phyloP scores from a whole-genome alignment of 2,113 vertebrate species.

The Apodemus sylvaticus region DNA sequence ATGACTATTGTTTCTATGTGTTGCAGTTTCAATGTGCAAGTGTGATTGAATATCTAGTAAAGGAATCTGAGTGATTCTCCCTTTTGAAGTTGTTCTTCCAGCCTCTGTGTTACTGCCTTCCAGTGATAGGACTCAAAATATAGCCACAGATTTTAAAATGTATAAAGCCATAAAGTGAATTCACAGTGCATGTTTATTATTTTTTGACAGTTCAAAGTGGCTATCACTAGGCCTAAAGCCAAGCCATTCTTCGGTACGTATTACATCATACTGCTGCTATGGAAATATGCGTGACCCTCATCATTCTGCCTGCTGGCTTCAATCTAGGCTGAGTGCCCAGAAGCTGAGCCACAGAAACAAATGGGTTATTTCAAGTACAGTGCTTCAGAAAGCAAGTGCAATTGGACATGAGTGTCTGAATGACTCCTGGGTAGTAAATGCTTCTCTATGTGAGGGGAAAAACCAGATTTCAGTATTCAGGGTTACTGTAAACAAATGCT shows the following conservation, averaged over 20 bases:
- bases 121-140: neutral
- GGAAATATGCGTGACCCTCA: neutral
- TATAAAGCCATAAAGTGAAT: neutral
- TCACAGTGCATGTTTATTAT: neutral
- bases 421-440: constrained; percentile 25
- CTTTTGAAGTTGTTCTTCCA: neutral
- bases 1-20: neutral
- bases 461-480: neutral
- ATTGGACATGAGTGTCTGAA: neutral
- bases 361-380: neutral
- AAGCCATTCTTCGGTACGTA: neutral
- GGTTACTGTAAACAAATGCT: constrained; percentile 18
- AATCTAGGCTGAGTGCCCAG: constrained; percentile 1
- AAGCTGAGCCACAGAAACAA: constrained; percentile 30
- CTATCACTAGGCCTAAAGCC: neutral
- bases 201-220: neutral
- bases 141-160: neutral
- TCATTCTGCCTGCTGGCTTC: constrained; percentile 21
- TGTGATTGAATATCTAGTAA: neutral
- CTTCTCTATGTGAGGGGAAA: neutral
- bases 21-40: neutral
- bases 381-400: constrained; percentile 7
- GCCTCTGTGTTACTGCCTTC: neutral
- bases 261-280: constrained; percentile 25
- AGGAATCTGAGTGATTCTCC: neutral